Evolutionary conservation across 1,140 invertebrate species (phyloP).

Genomic region (Pseudomyrmex concolor): DNA sequence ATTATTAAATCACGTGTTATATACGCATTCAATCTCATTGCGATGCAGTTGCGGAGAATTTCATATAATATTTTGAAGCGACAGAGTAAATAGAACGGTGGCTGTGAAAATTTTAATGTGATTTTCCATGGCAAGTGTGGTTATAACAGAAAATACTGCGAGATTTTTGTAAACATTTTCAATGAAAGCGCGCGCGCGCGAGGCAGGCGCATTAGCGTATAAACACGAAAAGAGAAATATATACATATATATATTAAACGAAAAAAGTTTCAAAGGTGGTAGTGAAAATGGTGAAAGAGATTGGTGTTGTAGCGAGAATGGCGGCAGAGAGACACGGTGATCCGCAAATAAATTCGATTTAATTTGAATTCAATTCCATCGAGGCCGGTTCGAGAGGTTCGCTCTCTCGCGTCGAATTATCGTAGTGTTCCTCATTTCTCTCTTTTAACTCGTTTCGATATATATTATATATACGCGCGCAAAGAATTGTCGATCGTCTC

Average conservation of each 20-base stretch:
- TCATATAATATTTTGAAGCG: not conserved
- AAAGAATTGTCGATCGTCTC: not conserved
- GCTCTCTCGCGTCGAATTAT: slow-evolving; percentile 50
- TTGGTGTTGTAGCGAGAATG: slow-evolving; percentile 46
- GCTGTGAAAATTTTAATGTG: slow-evolving; percentile 17
- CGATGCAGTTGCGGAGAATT: slow-evolving; percentile 21
- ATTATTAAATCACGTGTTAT: slow-evolving; percentile 42
- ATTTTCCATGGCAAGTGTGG: not conserved
- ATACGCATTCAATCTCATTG: not conserved
- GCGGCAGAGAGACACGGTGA: slow-evolving; percentile 27
- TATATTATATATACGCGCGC: not conserved
- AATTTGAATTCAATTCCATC: slow-evolving; percentile 61
- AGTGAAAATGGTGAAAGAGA: slow-evolving; percentile 21
- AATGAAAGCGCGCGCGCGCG: not conserved
- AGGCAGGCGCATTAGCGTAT: not conserved
- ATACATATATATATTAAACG: slow-evolving; percentile 2
- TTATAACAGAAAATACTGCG: not conserved
- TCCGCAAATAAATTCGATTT: slow-evolving; percentile 64
- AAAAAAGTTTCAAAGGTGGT: slow-evolving; percentile 42
- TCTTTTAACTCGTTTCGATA: slow-evolving; percentile 20
- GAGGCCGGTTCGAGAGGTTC: slow-evolving; percentile 39
- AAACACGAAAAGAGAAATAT: not conserved
- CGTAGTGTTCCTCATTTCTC: slow-evolving; percentile 45
- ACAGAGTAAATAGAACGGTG: slow-evolving; percentile 1
- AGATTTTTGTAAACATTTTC: not conserved